Conservation (phyloP, 2,113 vertebrate genomes). For the Hassar affinis region DNA sequence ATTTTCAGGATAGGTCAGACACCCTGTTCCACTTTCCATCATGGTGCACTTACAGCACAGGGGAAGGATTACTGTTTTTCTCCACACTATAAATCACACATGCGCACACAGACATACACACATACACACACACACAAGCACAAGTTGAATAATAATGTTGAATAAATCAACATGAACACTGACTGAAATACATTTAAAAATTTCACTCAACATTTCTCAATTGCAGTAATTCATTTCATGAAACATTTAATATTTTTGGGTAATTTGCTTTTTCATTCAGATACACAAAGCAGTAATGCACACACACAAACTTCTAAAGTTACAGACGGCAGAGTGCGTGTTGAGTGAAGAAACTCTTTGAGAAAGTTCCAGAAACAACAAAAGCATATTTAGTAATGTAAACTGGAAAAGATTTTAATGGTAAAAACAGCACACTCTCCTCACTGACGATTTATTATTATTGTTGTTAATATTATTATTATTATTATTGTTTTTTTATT, state of each 20-base stretch:
- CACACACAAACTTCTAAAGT: neutral
- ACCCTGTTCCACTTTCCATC: neutral
- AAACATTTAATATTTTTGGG: constrained; percentile 7
- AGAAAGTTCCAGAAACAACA: neutral
- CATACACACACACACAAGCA: neutral
- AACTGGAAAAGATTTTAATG: neutral
- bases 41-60: neutral
- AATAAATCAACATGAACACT: constrained; percentile 2
- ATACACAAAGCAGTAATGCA: constrained; percentile 4
- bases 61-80: neutral
- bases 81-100: neutral
- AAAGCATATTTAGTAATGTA: neutral
- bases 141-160: neutral
- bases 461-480: neutral
- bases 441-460: neutral
- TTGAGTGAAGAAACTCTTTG: neutral
- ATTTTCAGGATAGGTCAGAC: neutral
- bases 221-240: constrained; percentile 10
- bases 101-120: constrained; percentile 8
- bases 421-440: neutral
- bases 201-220: constrained; percentile 29
- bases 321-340: neutral
- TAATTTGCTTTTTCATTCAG: constrained; percentile 14
- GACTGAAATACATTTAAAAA: constrained; percentile 1
- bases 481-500: neutral